A percentile compares a stretch with the other conserved stretches of the same genome.
phyloP scores from a whole-genome alignment of 2,797 vertebrate species.

The Decapterus maruadsi region DNA sequence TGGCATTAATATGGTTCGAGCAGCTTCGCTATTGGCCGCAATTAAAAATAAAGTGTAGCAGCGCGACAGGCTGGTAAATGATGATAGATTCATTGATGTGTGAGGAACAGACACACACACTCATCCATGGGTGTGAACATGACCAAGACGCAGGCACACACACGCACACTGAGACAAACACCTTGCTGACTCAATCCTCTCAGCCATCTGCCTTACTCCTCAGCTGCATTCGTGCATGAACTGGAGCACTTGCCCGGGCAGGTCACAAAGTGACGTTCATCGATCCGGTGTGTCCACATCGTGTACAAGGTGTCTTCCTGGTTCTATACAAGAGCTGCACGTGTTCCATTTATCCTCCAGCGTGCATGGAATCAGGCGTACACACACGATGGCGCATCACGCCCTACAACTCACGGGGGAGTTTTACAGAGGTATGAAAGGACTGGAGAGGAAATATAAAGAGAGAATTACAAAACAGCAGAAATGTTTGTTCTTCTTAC shows the following conservation, averaged over 20 bases:
- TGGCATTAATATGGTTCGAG: conserved; percentile 61
- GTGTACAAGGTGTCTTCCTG: conserved; percentile 19
- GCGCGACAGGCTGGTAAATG: conserved; percentile 68
- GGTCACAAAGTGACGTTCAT: conserved; percentile 65
- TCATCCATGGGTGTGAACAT: conserved; percentile 16
- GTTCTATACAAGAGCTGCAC: conserved; percentile 22
- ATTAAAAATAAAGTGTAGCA: conserved; percentile 56
- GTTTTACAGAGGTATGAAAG: conserved; percentile 12
- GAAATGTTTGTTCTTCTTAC: background rate
- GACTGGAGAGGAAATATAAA: conserved; percentile 24
- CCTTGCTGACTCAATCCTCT: conserved; percentile 31
- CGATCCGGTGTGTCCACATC: conserved; percentile 45
- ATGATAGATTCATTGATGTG: conserved; percentile 64
- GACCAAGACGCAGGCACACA: conserved; percentile 22
- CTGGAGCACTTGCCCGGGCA: conserved; percentile 24
- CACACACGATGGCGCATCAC: conserved; percentile 38
- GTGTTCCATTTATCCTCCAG: conserved; percentile 48
- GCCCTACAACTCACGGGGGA: conserved; percentile 50
- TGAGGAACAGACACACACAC: conserved; percentile 9
- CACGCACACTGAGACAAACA: conserved; percentile 29
- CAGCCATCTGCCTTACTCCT: conserved; percentile 33
- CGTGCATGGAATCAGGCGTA: conserved; percentile 33
- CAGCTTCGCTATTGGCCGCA: conserved; percentile 56
- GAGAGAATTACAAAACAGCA: conserved; percentile 21
- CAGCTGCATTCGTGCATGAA: conserved; percentile 31